These are phyloP conservation scores for Eumaeus atala DNA, from an alignment of 1,140 invertebrate species.

Conservation along the genomic window DNA sequence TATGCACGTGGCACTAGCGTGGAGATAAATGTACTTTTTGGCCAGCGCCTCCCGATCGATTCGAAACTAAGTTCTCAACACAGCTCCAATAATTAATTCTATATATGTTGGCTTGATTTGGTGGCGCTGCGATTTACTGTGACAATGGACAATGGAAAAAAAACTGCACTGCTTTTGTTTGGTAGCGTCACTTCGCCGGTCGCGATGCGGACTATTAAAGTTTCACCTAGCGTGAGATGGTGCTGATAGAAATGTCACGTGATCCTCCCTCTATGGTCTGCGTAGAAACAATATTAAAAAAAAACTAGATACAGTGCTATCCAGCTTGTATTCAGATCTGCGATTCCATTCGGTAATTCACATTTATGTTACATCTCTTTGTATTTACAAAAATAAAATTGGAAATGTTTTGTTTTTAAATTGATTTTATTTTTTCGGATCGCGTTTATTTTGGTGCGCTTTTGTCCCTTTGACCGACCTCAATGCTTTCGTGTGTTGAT, in stretches of 20 bases:
- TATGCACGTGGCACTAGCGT: background rate
- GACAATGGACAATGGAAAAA: no score
- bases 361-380: constrained; percentile 6
- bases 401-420: constrained; percentile 10
- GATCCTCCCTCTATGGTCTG: no score
- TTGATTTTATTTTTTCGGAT: background rate
- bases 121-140: background rate
- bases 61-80: no score
- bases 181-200: no score
- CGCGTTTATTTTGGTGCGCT: background rate
- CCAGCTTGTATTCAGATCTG: constrained; percentile 1
- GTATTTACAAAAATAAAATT: constrained; percentile 11
- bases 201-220: no score
- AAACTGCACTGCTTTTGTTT: no score
- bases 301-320: background rate
- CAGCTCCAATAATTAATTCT: background rate
- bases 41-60: constrained; percentile 1
- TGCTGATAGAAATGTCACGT: no score
- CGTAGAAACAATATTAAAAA: no score
- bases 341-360: background rate
- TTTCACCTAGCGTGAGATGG: no score
- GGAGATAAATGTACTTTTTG: background rate
- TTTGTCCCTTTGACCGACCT: no score
- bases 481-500: no score
- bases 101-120: constrained; percentile 5